Conservation (phyloP, 2,113 vertebrate species). For the Turnix velox region DNA sequence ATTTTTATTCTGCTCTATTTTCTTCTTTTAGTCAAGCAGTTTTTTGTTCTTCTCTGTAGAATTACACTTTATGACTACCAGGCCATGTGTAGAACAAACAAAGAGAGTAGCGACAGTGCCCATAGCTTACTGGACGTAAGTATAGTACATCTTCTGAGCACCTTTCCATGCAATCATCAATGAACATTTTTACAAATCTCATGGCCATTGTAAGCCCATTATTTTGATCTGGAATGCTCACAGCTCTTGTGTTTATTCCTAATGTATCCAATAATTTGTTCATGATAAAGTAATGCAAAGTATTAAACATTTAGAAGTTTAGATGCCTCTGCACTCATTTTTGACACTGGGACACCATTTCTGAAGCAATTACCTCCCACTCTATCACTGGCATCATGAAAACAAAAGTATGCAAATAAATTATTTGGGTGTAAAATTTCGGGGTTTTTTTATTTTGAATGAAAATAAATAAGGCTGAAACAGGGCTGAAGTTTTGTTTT, state of each 20-base stretch:
- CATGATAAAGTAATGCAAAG: neutral
- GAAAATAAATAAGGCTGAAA: neutral
- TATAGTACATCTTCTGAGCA: constrained; percentile 31
- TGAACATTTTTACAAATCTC: neutral
- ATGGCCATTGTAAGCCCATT: neutral
- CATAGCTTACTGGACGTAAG: constrained; percentile 90
- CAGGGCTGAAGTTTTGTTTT: neutral
- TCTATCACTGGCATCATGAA: neutral
- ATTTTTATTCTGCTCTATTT: neutral
- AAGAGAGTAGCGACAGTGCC: constrained; percentile 91
- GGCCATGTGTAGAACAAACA: constrained; percentile 91
- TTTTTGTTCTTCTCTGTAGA: constrained; percentile 72
- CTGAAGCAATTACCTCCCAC: too few relatives aligned
- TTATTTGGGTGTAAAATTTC: neutral
- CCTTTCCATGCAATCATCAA: constrained; percentile 20
- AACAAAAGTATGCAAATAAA: neutral
- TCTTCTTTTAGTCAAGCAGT: constrained; percentile 63
- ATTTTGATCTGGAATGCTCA: constrained; percentile 8
- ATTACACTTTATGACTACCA: constrained; percentile 98
- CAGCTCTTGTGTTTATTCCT: neutral
- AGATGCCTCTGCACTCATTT: neutral
- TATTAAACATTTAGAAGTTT: neutral
- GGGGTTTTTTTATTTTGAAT: neutral
- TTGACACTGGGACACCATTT: neutral
- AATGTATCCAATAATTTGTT: neutral